Evolutionary conservation across 2,888 invertebrate genomes (phyloP).

Genomic region (Camponotus fellah): DNA sequence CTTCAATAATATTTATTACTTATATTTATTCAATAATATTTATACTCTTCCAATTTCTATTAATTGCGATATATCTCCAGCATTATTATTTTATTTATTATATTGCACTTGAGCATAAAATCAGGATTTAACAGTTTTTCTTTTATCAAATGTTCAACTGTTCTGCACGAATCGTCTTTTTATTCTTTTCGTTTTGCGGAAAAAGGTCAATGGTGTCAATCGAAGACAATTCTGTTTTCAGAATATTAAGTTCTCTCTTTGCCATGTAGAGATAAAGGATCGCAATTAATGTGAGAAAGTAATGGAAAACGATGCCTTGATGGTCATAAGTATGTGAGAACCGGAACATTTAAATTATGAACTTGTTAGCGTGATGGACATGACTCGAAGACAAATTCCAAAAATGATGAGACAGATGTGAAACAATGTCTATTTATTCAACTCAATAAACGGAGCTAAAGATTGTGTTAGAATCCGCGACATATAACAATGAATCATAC

Average conservation of each 20-base stretch:
- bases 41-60: neutral
- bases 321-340: constrained; percentile 83
- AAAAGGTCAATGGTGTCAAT: constrained; percentile 66
- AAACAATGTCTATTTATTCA: neutral
- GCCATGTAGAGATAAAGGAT: constrained; percentile 30
- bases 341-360: constrained; percentile 80
- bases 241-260: constrained; percentile 71
- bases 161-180: constrained; percentile 9
- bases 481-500: neutral
- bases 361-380: constrained; percentile 71
- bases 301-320: constrained; percentile 63
- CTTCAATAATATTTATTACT: neutral
- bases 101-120: no score
- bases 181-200: constrained; percentile 16
- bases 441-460: neutral
- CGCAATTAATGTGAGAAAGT: constrained; percentile 80
- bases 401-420: constrained; percentile 55
- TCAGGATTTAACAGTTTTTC: constrained; percentile 11
- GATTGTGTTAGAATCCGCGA: neutral
- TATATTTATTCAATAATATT: neutral
- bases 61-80: neutral
- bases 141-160: neutral
- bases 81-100: no score
- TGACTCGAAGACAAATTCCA: constrained; percentile 80
- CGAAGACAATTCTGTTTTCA: constrained; percentile 64